Evolutionary conservation across 2,113 vertebrate genomes (phyloP).

Genomic region (Dascyllus trimaculatus): DNA sequence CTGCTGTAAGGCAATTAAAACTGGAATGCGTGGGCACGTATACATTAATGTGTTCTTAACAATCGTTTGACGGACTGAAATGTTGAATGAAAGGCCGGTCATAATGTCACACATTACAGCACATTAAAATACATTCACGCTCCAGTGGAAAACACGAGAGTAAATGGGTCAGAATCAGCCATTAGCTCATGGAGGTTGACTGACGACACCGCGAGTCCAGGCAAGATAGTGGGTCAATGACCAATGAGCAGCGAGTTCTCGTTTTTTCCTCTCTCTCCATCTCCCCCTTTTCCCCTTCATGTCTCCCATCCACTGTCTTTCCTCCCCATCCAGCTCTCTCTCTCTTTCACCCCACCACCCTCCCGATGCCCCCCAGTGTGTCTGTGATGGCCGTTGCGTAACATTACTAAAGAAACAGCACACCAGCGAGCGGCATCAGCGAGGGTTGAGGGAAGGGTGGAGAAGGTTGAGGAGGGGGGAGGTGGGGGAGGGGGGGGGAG

Average conservation of each 20-base stretch:
- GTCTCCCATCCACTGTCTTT: conserved; percentile 13
- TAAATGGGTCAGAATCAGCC: conserved; percentile 59
- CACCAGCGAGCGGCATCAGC: conserved; percentile 44
- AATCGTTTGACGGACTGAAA: background rate
- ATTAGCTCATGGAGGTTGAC: conserved; percentile 46
- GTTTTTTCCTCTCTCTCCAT: background rate
- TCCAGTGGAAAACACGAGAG: background rate
- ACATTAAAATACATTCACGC: conserved; percentile 26
- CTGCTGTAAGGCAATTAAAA: background rate
- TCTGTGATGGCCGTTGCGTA: conserved; percentile 68
- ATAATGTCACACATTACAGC: conserved; percentile 26
- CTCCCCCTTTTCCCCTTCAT: background rate
- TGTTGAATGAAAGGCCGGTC: conserved; percentile 21
- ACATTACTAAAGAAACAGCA: conserved; percentile 70
- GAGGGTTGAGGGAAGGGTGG: background rate
- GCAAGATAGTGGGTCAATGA: conserved; percentile 57
- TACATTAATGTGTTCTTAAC: background rate
- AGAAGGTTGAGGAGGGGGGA: background rate
- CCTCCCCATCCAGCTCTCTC: conserved; percentile 1
- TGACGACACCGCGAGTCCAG: conserved; percentile 12
- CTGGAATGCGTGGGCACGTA: background rate
- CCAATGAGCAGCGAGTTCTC: conserved; percentile 41
- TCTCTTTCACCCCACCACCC: background rate
- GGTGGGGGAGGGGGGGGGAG: background rate
- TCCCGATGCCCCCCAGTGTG: conserved; percentile 43